These are phyloP conservation scores for Myodes glareolus DNA, from an alignment of 2,113 vertebrate species.

Conservation along the genomic window DNA sequence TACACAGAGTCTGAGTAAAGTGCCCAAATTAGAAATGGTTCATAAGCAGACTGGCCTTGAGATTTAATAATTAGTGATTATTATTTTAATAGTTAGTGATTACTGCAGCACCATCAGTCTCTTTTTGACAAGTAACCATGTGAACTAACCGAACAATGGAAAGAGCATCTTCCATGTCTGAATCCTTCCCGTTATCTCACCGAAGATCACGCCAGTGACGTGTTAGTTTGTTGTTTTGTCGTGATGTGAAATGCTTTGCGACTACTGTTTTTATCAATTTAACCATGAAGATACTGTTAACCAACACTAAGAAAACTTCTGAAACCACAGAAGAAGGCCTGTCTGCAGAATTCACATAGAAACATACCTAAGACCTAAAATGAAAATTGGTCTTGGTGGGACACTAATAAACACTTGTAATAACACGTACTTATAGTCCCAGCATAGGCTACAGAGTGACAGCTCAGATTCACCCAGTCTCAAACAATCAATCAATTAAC, in stretches of 20 bases:
- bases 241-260: slow-evolving; percentile 6
- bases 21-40: slow-evolving; percentile 19
- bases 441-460: neutral
- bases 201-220: neutral
- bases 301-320: neutral
- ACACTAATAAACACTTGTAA: neutral
- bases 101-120: neutral
- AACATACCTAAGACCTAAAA: neutral
- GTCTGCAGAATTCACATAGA: neutral
- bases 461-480: neutral
- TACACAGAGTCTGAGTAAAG: neutral
- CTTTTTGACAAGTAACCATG: neutral
- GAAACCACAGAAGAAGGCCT: neutral
- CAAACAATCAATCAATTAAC: neutral
- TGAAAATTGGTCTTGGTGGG: neutral
- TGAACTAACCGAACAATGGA: neutral
- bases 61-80: neutral
- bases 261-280: slow-evolving; percentile 23
- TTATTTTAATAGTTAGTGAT: neutral
- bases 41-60: neutral
- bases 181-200: neutral
- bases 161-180: neutral
- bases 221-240: neutral
- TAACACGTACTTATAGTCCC: neutral
- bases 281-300: neutral